Percentiles rank a stretch among this genome's conserved stretches.
These are phyloP conservation scores for Camponotus floridanus DNA, from an alignment of 1,140 invertebrate genomes.

Conservation along the genomic window DNA sequence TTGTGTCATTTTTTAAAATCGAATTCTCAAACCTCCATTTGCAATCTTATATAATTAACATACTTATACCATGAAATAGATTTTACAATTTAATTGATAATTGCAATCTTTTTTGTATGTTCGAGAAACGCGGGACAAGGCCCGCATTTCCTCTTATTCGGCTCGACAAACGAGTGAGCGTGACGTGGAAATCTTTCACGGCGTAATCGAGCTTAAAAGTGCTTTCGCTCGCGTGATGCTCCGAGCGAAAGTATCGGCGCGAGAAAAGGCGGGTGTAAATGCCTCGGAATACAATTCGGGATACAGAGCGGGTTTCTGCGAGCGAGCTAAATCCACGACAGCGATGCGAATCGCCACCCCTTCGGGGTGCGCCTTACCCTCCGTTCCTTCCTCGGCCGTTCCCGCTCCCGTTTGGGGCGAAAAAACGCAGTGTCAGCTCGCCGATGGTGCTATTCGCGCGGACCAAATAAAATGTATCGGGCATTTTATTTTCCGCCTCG, in stretches of 20 bases:
- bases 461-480: conserved; percentile 85
- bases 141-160: conserved; percentile 29
- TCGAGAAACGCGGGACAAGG: neutral
- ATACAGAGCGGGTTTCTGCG: conserved; percentile 53
- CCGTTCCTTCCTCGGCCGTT: neutral
- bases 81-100: neutral
- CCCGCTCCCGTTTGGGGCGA: conserved; percentile 61
- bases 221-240: conserved; percentile 24
- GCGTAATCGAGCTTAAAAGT: conserved; percentile 47
- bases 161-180: conserved; percentile 20
- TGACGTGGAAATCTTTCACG: conserved; percentile 48
- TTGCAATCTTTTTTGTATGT: neutral
- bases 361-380: conserved; percentile 29
- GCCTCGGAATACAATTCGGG: conserved; percentile 73
- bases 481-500: conserved; percentile 77
- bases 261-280: conserved; percentile 32
- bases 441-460: conserved; percentile 76
- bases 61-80: neutral
- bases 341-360: conserved; percentile 56
- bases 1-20: no score
- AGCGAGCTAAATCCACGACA: conserved; percentile 66
- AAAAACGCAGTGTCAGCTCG: conserved; percentile 81
- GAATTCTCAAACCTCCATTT: no score
- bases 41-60: neutral
- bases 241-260: conserved; percentile 28